Percentiles rank a stretch among this genome's conserved stretches.
Evolutionary conservation across 2,888 invertebrate genomes (phyloP).

Genomic region (Eudasyphora cyanicolor): DNA sequence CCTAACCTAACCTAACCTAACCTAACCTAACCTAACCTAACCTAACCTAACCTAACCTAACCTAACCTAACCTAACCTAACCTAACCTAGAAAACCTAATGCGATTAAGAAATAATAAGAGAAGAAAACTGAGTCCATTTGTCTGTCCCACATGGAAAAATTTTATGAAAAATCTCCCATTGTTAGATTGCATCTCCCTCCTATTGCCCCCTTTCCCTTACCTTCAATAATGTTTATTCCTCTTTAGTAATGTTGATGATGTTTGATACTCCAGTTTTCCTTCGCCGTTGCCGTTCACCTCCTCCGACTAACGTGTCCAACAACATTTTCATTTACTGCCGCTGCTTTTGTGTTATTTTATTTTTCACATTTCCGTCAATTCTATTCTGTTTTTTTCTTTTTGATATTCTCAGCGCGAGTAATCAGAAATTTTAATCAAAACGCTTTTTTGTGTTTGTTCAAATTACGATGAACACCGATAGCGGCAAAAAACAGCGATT

Average conservation of each 20-base stretch:
- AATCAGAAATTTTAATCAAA: conserved; percentile 65
- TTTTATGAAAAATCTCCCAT: background rate
- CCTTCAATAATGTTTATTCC: conserved; percentile 34
- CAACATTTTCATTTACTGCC: conserved; percentile 11
- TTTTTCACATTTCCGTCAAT: conserved; percentile 13
- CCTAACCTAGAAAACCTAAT: no score
- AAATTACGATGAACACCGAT: conserved; percentile 40
- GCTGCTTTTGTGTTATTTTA: conserved; percentile 31
- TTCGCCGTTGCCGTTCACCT: conserved; percentile 10
- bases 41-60: no score
- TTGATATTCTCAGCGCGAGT: conserved; percentile 50
- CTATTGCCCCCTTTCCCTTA: background rate
- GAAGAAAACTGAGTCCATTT: no score
- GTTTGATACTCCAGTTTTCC: conserved; percentile 13
- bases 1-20: no score
- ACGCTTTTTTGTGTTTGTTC: conserved; percentile 41
- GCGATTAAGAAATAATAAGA: no score
- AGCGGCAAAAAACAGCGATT: background rate
- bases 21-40: no score
- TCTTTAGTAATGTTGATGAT: conserved; percentile 37
- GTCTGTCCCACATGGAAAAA: no score
- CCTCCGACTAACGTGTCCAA: background rate
- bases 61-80: no score
- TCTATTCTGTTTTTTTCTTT: conserved; percentile 10
- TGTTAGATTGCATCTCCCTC: background rate